Evolutionary conservation across 2,888 invertebrate genomes (phyloP), one percentile per base, ranked within the genome.

Genomic region (Apantesis nais): DNA sequence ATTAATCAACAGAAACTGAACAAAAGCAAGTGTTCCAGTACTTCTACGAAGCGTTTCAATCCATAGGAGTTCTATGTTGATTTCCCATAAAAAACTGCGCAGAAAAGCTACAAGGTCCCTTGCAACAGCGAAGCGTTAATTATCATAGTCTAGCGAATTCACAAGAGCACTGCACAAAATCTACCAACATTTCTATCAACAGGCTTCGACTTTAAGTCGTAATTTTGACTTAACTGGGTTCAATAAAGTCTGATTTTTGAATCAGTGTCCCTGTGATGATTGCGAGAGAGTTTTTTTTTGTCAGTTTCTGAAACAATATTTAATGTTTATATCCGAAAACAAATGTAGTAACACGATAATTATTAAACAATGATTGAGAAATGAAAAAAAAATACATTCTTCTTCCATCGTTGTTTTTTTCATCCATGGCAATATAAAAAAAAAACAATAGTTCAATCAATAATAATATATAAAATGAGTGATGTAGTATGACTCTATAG

Each of bases 141-240:
- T 93, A 93, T 91, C 84, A 88, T 92, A 92, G 93, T 93, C 93
- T 92, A 88, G 89, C 89, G 92, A 89, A 86, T 85, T 84, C 85
- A 86, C 81, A 83, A 92, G 92, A 85, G 90, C 81, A 75, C 79
- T 70, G 78, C 75, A 76, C 74, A 77, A 76, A 73, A 74, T 75
- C 79, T 78, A 70, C 68, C 68, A 78, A 76, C 78, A 77, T 75
- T 78, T 80, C 78, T 74, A 78, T 77, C 77, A 76, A 39, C 1
- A 31, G 14, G 31, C 29, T 65, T 31, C 58, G 44, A 2, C 16
- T 74, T 74, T 72, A 19, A 63, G 31, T 31, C 16, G 9, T 25
- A 14, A 16, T n/a, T 22, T 41, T 12, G 31, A 16, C 60, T 60
- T 22, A 29, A 22, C 41, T 44, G n/a, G 0, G 34, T 65, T 34